Percentiles rank a stretch among this genome's conserved stretches.
Evolutionary conservation across 2,113 vertebrate genomes (phyloP).

Genomic region (Cololabis saira): DNA sequence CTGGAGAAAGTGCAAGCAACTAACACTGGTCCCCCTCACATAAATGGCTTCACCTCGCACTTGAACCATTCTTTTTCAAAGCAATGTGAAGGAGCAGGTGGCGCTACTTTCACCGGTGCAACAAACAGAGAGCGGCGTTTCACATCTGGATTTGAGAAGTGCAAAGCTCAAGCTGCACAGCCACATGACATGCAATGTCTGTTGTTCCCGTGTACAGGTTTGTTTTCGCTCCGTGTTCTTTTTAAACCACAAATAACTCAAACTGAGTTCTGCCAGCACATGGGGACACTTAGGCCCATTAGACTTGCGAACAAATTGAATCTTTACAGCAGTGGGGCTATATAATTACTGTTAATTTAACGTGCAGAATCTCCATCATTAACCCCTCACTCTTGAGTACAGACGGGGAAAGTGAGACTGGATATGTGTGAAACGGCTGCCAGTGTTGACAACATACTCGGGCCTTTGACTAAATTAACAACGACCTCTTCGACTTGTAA

Average conservation of each 20-base stretch:
- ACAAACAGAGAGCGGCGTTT: constrained; percentile 31
- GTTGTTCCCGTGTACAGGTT: not conserved
- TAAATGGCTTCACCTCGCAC: constrained; percentile 45
- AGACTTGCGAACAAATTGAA: constrained; percentile 95
- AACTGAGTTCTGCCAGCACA: constrained; percentile 86
- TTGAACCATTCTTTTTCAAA: constrained; percentile 40
- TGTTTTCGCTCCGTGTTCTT: constrained; percentile 23
- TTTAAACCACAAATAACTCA: constrained; percentile 68
- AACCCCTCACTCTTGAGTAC: constrained; percentile 92
- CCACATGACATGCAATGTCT: not conserved
- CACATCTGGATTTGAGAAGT: constrained; percentile 25
- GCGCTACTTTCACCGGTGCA: constrained; percentile 25
- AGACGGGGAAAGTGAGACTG: constrained; percentile 64
- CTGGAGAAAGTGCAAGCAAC: constrained; percentile 52
- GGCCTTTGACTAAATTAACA: constrained; percentile 89
- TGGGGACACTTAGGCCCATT: constrained; percentile 94
- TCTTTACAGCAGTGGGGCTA: constrained; percentile 93
- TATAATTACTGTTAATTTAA: constrained; percentile 99
- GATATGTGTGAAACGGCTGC: constrained; percentile 41
- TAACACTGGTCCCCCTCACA: constrained; percentile 20
- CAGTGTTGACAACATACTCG: constrained; percentile 88
- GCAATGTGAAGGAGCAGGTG: constrained; percentile 15
- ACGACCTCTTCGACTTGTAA: constrained; percentile 88
- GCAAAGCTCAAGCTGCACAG: not conserved
- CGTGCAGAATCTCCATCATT: constrained; percentile 96